Evolutionary conservation across 2,888 invertebrate species (phyloP), one percentile per base, ranked within the genome.

Genomic region (Leptinotarsa tumamoca): DNA sequence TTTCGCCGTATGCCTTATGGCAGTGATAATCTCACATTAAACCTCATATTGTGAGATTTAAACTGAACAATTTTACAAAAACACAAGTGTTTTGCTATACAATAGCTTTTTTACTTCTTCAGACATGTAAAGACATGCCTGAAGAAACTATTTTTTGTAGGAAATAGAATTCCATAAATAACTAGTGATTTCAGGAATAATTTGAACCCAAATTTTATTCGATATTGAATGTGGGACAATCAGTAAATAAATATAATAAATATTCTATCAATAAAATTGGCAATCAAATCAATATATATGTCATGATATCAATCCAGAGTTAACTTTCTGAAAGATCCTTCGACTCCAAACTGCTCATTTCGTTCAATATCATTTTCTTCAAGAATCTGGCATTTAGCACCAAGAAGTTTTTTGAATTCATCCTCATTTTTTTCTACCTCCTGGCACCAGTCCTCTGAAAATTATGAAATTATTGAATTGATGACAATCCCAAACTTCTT

Each of bases 261-360:
- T 52, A 52, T 52, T 17, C 52, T 17, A 14, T 58, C 21, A 3
- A 58, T 23, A 66, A 17, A 10, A 18, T 72, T 66, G 23, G 17
- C 21, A 27, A 23, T 72, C 5, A 50, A 72, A 61, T 43, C 33
- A 27, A 17, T 15, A 23, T 4, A n/a, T 23, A 21, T 4, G 33
- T 15, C 4, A 4, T 33, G 1, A 4, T 2, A 56, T 78, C 78
- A 84, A 71, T 84, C 84, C 4, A 84, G 74, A 23, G 77, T 75
- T 17, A 84, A 72, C 74, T 82, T 80, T 66, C 79, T 83, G 72
- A 84, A 84, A 0, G 82, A 80, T 23, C 84, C 84, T 23, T 83
- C 81, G 1, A 71, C 68, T 2, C 83, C 83, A 56, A 82, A 72
- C 7, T 51, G 54, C 18, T 68, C 27, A 18, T 74, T 67, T n/a